A percentile compares a stretch with the other conserved stretches of the same genome.
phyloP scores from a whole-genome alignment of 2,797 vertebrate genomes.

The Tapera naevia region DNA sequence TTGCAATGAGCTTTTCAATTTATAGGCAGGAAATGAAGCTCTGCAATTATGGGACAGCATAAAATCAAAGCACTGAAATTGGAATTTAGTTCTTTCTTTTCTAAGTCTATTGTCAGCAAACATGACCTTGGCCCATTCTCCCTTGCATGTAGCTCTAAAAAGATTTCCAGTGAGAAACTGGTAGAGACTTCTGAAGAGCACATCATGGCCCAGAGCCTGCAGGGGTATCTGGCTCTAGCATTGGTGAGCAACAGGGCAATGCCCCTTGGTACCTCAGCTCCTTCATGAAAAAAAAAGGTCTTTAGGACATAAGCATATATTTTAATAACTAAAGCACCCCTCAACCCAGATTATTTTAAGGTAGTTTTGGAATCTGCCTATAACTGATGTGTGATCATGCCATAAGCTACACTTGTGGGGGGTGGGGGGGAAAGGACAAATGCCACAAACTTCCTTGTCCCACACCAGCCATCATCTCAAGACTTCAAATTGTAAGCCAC shows the following conservation, averaged over 20 bases:
- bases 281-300: background rate
- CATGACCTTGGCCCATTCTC: background rate
- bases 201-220: background rate
- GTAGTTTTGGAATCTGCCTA: background rate
- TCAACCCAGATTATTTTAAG: background rate
- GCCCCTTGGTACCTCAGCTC: background rate
- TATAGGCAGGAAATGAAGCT: slow-evolving; percentile 24
- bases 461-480: background rate
- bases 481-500: background rate
- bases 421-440: background rate
- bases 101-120: background rate
- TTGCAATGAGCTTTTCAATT: background rate
- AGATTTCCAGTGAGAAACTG: background rate
- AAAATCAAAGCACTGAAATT: background rate
- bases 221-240: background rate
- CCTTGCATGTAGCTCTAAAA: background rate
- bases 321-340: background rate
- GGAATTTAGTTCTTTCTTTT: background rate
- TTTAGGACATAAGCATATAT: background rate
- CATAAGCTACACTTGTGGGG: background rate
- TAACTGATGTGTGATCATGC: fast-evolving
- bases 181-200: background rate
- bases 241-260: background rate
- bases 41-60: background rate
- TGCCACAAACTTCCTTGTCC: background rate